Evolutionary conservation across 2,888 invertebrate species (phyloP), one percentile per base, ranked within the genome.

Genomic region (Nomada flava): DNA sequence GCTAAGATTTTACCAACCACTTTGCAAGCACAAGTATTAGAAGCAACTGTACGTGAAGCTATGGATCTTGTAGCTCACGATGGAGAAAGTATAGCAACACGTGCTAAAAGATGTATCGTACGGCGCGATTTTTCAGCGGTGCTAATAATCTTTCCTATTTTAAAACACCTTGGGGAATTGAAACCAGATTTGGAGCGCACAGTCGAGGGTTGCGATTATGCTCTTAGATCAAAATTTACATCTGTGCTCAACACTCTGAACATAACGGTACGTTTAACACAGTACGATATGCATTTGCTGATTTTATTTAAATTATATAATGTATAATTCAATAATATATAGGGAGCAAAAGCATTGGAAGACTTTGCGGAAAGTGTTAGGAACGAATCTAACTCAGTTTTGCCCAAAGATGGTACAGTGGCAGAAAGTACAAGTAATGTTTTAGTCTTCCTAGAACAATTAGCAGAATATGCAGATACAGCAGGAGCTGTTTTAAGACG

Each of bases 381-480:
- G 83, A 95, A 95, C 36, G 98, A 98, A 93, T 95, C 95, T 65
- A 97, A 96, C 85, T 96, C 96, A 78, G 96, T 97, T 90, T 96
- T 99, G 91, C 98, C 99, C 0, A 97, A 97, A 92, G 99, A 99
- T 95, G 99, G 99, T 79, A 99, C 99, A 0, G 99, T 99, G 50
- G 99, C 99, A 92, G 98, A 99, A 94, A 95, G 98, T 79, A 98
- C 99, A 0, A 98, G 98, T 83, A 98, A 99, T 91, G 98, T 98
- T 62, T 96, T 99, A 88, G 97, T 98, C 91, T 98, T 99, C 94
- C 95, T 98, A 89, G 98, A 98, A 93, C 97, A 98, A 92, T 94
- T 99, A 69, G 95, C 96, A 23, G 96, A 96, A 77, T 97, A 97
- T 91, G 95, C 96, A 55, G 97, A 96, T 89, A 97, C 97, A 0